phyloP scores from a whole-genome alignment of 2,888 invertebrate species.

The Erannis defoliaria region DNA sequence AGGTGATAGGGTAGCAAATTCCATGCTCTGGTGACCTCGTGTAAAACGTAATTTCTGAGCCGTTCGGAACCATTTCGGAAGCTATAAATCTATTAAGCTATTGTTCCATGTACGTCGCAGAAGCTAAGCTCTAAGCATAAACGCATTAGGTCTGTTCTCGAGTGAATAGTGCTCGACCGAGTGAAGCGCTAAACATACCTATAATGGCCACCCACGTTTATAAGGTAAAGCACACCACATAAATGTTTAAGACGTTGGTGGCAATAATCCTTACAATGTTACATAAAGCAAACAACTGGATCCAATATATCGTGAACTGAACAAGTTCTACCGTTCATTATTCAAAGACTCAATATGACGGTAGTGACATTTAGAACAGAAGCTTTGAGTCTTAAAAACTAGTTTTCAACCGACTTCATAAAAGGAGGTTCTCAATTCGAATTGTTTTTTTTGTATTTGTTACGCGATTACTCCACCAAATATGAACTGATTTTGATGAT shows the following conservation, averaged over 20 bases:
- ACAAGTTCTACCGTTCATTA: too few relatives aligned
- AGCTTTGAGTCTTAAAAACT: too few relatives aligned
- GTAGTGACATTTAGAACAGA: too few relatives aligned
- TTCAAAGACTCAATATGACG: too few relatives aligned
- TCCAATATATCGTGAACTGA: background rate
- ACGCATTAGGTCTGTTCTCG: slow-evolving; percentile 17
- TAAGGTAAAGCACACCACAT: slow-evolving; percentile 33
- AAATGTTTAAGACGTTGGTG: background rate
- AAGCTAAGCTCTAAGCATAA: slow-evolving; percentile 14
- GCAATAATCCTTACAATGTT: slow-evolving; percentile 9
- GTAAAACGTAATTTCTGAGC: slow-evolving; percentile 5
- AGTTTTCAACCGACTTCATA: too few relatives aligned
- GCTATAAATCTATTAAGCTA: slow-evolving; percentile 21
- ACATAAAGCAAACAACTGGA: background rate
- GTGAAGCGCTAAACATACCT: slow-evolving; percentile 24
- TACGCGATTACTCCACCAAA: too few relatives aligned
- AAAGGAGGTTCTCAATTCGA: too few relatives aligned
- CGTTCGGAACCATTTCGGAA: slow-evolving; percentile 10
- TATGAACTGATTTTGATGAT: too few relatives aligned
- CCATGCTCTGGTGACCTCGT: background rate
- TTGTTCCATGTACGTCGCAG: slow-evolving; percentile 5
- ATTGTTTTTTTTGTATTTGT: too few relatives aligned
- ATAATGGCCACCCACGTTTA: slow-evolving; percentile 46
- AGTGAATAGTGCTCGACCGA: slow-evolving; percentile 1
- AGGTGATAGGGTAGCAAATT: too few relatives aligned